Conservation (phyloP, 2,113 vertebrate genomes). For the Onychostoma macrolepis region DNA sequence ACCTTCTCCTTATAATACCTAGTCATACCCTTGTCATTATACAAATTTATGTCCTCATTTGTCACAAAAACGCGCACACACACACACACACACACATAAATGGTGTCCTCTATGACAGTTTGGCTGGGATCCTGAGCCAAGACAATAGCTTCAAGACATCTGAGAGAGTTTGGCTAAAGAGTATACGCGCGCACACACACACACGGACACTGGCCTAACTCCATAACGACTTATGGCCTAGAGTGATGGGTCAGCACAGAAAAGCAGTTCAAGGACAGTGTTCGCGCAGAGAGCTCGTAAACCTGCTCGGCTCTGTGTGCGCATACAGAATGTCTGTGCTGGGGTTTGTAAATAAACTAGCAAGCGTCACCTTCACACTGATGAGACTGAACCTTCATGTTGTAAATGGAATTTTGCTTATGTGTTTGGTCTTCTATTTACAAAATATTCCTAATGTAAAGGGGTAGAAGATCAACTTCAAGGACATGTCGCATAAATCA, state of each 20-base stretch:
- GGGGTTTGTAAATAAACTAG: conserved; percentile 9
- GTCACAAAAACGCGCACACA: no score
- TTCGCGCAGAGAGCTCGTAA: background rate
- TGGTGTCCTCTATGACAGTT: background rate
- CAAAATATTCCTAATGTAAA: conserved; percentile 42
- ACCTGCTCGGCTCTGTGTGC: background rate
- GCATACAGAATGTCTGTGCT: background rate
- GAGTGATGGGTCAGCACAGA: conserved; percentile 30
- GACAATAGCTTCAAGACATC: conserved; percentile 11
- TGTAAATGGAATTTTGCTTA: conserved; percentile 31
- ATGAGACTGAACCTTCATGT: background rate
- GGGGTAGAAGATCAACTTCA: conserved; percentile 31
- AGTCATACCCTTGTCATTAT: no score
- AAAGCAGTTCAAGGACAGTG: conserved; percentile 36
- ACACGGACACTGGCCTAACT: background rate
- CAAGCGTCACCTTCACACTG: background rate
- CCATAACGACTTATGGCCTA: conserved; percentile 6
- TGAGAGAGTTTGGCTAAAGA: background rate
- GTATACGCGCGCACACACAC: background rate
- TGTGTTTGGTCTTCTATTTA: background rate
- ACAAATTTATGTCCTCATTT: no score
- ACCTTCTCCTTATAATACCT: no score
- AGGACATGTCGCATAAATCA: conserved; percentile 37
- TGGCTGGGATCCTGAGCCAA: conserved; percentile 1
- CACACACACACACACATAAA: background rate